Conservation (phyloP, 2,797 vertebrate species). For the Chelon labrosus region DNA sequence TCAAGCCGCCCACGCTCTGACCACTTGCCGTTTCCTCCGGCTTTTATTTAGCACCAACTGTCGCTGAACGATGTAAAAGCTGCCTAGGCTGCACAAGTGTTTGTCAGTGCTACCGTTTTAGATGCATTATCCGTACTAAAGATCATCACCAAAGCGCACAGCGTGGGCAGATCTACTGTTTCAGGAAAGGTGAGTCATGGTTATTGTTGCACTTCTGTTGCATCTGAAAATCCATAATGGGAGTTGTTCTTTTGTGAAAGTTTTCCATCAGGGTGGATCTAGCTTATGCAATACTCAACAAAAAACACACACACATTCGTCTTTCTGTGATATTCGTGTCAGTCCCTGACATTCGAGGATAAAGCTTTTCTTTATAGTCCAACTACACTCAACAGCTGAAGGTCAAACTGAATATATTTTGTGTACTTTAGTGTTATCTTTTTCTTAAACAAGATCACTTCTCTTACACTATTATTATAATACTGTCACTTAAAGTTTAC, state of each 20-base stretch:
- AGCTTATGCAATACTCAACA: not conserved
- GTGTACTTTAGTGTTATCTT: too few species aligned
- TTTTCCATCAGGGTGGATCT: conserved; percentile 4
- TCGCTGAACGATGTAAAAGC: conserved; percentile 2
- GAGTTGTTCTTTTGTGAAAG: not conserved
- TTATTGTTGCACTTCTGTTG: not conserved
- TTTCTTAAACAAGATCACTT: too few species aligned
- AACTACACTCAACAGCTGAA: not conserved
- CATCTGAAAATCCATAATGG: conserved; percentile 9
- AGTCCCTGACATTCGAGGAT: conserved; percentile 24
- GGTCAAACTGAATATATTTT: not conserved
- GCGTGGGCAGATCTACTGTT: conserved; percentile 42
- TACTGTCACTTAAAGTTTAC: too few species aligned
- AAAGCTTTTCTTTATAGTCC: conserved; percentile 8
- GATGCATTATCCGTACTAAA: not conserved
- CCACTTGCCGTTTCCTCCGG: conserved; percentile 11
- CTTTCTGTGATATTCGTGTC: not conserved
- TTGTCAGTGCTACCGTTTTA: not conserved
- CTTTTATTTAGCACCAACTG: conserved; percentile 4
- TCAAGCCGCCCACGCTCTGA: conserved; percentile 45
- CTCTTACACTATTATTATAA: too few species aligned
- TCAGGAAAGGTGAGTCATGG: conserved; percentile 34
- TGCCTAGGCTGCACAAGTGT: not conserved
- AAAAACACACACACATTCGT: not conserved
- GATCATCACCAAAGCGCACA: conserved; percentile 8